Percentiles rank a stretch among this genome's conserved stretches.
Conservation (phyloP, 2,113 vertebrate genomes). For the Camelus dromedarius region DNA sequence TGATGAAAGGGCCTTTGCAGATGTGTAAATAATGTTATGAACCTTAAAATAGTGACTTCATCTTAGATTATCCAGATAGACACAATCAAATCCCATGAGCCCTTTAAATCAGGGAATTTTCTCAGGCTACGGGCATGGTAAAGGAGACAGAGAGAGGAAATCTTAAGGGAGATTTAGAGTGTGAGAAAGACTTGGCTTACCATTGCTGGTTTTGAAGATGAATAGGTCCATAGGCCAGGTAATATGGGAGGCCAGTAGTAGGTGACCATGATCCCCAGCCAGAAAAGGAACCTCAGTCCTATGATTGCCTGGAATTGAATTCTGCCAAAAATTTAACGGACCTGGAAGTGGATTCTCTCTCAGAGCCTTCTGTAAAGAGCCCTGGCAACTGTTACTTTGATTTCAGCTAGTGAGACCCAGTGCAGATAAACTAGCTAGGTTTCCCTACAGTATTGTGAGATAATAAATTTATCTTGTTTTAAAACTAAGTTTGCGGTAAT, state of each 20-base stretch:
- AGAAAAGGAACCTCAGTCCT: neutral
- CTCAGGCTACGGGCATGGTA: neutral
- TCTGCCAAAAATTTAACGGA: neutral
- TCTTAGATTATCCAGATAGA: neutral
- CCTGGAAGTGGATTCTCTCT: neutral
- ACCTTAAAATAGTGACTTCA: neutral
- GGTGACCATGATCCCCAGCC: neutral
- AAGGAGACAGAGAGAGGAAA: neutral
- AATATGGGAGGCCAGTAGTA: neutral
- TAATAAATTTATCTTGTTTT: neutral
- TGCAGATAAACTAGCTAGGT: neutral
- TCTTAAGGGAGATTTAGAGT: neutral
- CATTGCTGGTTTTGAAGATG: neutral
- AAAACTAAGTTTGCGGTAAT: neutral
- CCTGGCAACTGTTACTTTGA: neutral
- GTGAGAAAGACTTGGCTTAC: neutral
- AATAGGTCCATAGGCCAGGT: neutral
- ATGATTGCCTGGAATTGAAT: neutral
- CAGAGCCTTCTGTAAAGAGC: neutral
- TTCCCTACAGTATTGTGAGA: neutral
- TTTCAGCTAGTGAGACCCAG: neutral
- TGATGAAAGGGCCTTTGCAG: neutral
- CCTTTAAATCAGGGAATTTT: neutral
- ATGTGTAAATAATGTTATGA: neutral
- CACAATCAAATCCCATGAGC: neutral